Evolutionary conservation across 2,888 invertebrate species (phyloP), one percentile per base, ranked within the genome.

Genomic region (Drosophila meridiana): DNA sequence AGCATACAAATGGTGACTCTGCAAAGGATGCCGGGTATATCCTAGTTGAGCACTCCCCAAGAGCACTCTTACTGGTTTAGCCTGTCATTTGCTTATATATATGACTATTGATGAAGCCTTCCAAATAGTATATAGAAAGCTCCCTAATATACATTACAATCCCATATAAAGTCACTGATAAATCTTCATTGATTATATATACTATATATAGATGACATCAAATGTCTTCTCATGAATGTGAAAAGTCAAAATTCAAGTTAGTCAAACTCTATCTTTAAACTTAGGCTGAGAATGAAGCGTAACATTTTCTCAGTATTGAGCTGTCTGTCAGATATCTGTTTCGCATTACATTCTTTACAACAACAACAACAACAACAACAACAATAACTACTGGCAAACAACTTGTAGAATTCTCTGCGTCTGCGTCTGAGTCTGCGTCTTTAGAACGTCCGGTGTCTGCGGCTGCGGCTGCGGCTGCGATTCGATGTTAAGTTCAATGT

Each of bases 401-500:
- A 68, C 79, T 79, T 28, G 79, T 78, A 67, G 57, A 57, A 40
- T 26, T 58, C 52, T 55, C 55, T 40, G 55, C 28, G 38, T 55
- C 55, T 55, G 36, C n/a, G 63, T 64, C 47, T 64, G 28, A 38
- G 70, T 75, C 56, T 79, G 64, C 48, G 79, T 78, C 75, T 78
- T 61, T 79, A 79, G 75, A 78, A 79, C 76, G 78, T 79, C 68
- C 80, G 78, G 72, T 64, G 71, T 78, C 61, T 69, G 68, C 42
- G 66, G 59, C 73, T 75, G 36, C 6, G 5, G 34, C 6, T 38
- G 38, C n/a, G n/a, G 64, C n/a, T 30, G 64, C 68, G 69, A 58
- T 74, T 89, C 64, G 83, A 89, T 80, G 91, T 91, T 91, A 92
- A 92, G 92, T 91, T 92, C 91, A 92, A 92, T 92, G 91, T 84